Base-by-base conservation (phyloP, 2,888 invertebrate genomes). In the Drosophila atroscutellata region DNA sequence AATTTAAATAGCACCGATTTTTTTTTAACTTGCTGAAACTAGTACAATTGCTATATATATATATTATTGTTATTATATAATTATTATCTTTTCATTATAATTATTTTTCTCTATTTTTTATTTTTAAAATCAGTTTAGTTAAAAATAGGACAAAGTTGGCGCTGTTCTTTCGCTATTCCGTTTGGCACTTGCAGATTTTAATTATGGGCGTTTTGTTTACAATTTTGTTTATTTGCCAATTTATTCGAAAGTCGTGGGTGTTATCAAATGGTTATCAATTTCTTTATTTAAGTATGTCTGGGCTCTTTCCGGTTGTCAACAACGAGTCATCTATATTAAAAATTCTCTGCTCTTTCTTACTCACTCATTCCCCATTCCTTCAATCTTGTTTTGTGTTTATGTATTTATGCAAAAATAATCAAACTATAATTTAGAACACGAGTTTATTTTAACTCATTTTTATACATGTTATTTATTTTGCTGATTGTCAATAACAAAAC, bases 241-340 rank as follows among this genome's bases (percentile, higher is more conserved):
- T 77, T 61, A 69, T 79, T 68, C 55, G 58, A 89, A 80, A 83
- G 83, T 86, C 80, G 86, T 84, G 86, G 86, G 86, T 84, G 86
- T 86, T 89, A 86, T 89, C 86, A 86, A 77, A 20, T 81, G 86
- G 88, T 86, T 86, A 86, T 88, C 84, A 86, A 62, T 77, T 59
- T 63, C 63, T 65, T 36, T 65, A 62, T 76, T 66, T 54, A 64
- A 72, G 67, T 63, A 73, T 72, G 86, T 86, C 86, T 86, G 82
- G 86, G 32, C 45, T 74, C 75, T 80, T 86, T 86, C 86, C 86
- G 86, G 89, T 86, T 86, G 89, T 70, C 70, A 86, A 86, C 89
- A 89, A 77, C 73, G 73, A 71, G 73, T 79, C 71, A 73, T 80
- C 58, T 28, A 28, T 8, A 28, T 7, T 68, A 69, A 42, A 65